Evolutionary conservation across 2,888 invertebrate genomes (phyloP).

Genomic region (Oasisia sp.): DNA sequence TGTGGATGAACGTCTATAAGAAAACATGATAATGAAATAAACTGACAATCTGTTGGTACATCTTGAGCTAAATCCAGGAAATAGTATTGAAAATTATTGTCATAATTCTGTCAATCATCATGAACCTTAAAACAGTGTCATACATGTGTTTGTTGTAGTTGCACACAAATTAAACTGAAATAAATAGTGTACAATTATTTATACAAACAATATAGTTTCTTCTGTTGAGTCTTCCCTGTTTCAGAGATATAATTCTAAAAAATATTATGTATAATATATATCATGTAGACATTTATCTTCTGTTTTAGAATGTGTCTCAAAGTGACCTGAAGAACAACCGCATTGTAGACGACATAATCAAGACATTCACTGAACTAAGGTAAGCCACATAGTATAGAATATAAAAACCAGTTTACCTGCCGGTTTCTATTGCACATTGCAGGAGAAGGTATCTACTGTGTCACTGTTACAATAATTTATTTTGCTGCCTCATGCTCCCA

Average conservation of each 20-base stretch:
- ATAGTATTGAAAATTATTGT: slow-evolving; percentile 7
- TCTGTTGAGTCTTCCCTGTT: neutral
- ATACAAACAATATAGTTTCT: too few species aligned
- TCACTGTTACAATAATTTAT: neutral
- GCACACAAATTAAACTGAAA: too few species aligned
- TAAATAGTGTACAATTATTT: neutral
- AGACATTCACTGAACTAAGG: slow-evolving; percentile 49
- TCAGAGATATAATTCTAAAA: slow-evolving; percentile 20
- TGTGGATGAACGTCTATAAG: neutral
- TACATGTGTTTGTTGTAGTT: too few species aligned
- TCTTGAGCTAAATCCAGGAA: neutral
- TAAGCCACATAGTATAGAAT: slow-evolving; percentile 22
- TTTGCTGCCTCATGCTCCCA: neutral
- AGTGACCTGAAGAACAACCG: slow-evolving; percentile 68
- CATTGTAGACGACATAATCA: slow-evolving; percentile 66
- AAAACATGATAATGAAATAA: neutral
- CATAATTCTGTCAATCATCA: too few species aligned
- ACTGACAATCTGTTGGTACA: neutral
- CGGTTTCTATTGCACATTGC: neutral
- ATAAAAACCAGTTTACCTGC: neutral
- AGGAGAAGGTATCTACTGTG: neutral
- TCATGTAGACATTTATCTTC: neutral
- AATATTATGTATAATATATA: neutral
- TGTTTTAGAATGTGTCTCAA: slow-evolving; percentile 63
- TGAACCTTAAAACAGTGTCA: too few species aligned